Base-by-base conservation (phyloP, 2,113 vertebrate genomes). In the Oreochromis spilurus region DNA sequence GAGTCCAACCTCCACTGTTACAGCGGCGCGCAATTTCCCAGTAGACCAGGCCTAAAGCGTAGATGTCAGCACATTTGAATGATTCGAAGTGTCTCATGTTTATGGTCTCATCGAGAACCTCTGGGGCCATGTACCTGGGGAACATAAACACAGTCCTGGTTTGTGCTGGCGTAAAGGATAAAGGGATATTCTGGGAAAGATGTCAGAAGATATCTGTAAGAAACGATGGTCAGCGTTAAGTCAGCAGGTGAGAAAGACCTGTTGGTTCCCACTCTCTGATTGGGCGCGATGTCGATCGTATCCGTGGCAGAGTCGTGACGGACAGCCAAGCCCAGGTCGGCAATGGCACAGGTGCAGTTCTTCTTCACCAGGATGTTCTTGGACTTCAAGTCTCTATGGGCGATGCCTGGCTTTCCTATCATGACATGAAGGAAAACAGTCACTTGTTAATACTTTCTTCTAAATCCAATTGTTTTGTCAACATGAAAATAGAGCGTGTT, bases 21-120 rank as follows among this genome's bases (percentile, higher is more conserved):
- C 98, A 99, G 83, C 99, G 97, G 4, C 99, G 97, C 0, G 98
- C 98, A 8, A 99, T 97, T 96, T 99, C 99, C 99, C 99, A 99
- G 89, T 99, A 99, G 3, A 99, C 98, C 70, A 99, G 96, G 31
- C 99, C 99, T 67, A 99, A 93, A 45, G 98, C 98, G 0, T 99
- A 99, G 87, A 99, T 99, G 89, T 99, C 99, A 0, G 98, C 99
- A 93, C 98, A 99, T 90, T 99, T 99, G 91, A 99, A 99, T 2
- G 99, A 99, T 87, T 99, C 99, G 80, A 99, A 99, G 95, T 99
- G 98, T 92, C 98, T 99, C 98, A 98, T 99, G 94, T 99, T 99
- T 93, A 99, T 99, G 52, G 97, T 99, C 94, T 99, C 98, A 24
- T 99, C 98, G 91, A 99, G 93, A 3, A 99, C 99, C 88, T 99